Conservation (phyloP, 35 echinoderm and acorn worm genomes). For the Stichopus chloronotus region DNA sequence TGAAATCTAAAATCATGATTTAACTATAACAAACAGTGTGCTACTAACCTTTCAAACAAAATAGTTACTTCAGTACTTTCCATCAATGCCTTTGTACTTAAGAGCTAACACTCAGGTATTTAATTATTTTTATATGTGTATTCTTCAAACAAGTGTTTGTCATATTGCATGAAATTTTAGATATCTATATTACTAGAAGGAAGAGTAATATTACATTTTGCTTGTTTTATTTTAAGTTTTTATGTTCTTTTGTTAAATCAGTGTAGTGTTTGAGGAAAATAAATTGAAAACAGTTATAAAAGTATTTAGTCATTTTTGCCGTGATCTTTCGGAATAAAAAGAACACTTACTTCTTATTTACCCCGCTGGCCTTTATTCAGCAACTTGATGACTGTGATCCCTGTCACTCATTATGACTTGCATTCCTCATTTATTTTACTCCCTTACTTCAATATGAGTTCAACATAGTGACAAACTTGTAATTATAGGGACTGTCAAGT, state of each 20-base stretch:
- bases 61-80: too few relatives aligned
- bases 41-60: too few relatives aligned
- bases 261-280: background rate
- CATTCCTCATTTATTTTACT: background rate
- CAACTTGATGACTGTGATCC: background rate
- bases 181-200: background rate
- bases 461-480: conserved; percentile 8
- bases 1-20: too few relatives aligned
- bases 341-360: background rate
- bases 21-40: too few relatives aligned
- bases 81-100: too few relatives aligned
- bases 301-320: background rate
- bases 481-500: background rate
- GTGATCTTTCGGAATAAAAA: background rate
- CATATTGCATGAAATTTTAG: background rate
- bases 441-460: background rate
- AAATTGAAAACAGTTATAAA: background rate
- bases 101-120: background rate
- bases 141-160: background rate
- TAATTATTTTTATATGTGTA: conserved; percentile 3
- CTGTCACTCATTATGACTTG: background rate
- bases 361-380: background rate
- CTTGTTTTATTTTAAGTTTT: background rate
- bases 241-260: conserved; percentile 6
- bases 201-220: background rate